Percentiles rank a stretch among this genome's conserved stretches.
Conservation (phyloP, 2,797 vertebrate genomes). For the Pelodytes ibericus region DNA sequence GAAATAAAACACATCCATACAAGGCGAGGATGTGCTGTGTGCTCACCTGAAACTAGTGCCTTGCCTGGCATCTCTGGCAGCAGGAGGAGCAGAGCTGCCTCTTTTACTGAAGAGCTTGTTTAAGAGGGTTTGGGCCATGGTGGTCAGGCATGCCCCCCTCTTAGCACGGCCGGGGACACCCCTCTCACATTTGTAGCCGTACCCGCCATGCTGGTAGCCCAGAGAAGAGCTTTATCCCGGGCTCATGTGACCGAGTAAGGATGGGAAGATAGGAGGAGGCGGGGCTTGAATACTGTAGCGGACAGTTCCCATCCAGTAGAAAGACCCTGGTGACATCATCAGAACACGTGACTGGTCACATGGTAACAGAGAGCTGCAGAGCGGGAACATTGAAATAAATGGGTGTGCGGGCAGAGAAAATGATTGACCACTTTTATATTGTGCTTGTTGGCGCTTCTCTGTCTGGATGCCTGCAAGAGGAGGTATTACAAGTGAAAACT, state of each 20-base stretch:
- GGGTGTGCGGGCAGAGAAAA: too few species aligned
- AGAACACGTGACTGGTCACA: too few species aligned
- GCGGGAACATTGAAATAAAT: too few species aligned
- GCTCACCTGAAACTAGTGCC: slow-evolving; percentile 71
- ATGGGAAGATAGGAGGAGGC: slow-evolving; percentile 11
- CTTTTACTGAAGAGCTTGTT: slow-evolving; percentile 82
- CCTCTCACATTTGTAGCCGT: neutral
- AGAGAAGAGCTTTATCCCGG: neutral
- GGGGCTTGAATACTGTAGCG: neutral
- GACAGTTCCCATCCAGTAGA: too few species aligned
- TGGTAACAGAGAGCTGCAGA: neutral
- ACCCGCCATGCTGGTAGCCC: slow-evolving; percentile 32
- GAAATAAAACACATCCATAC: too few species aligned
- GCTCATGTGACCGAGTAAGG: slow-evolving; percentile 41
- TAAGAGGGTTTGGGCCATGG: slow-evolving; percentile 76
- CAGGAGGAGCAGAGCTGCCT: slow-evolving; percentile 55
- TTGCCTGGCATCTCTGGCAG: slow-evolving; percentile 61
- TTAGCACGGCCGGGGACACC: neutral
- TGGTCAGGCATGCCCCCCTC: slow-evolving; percentile 20
- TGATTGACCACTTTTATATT: too few species aligned
- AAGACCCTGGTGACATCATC: too few species aligned
- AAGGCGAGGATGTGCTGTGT: neutral
- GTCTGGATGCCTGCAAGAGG: too few species aligned
- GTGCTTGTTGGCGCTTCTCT: too few species aligned
- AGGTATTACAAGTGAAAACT: too few species aligned